Evolutionary conservation across 2,113 vertebrate species (phyloP).

Genomic region (Picathartes gymnocephalus): DNA sequence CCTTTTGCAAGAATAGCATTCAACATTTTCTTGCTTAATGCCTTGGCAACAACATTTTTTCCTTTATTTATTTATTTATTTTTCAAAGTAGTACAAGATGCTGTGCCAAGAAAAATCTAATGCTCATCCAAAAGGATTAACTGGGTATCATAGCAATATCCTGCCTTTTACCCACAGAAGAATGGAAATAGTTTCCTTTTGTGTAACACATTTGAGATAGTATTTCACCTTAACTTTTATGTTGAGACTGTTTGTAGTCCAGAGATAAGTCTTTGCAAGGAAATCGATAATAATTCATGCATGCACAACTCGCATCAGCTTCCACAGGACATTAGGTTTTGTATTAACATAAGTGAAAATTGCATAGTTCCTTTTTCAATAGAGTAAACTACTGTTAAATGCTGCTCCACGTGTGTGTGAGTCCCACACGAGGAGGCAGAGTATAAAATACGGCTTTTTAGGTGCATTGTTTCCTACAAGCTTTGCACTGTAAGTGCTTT

Average conservation of each 20-base stretch:
- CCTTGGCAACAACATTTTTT: conserved; percentile 17
- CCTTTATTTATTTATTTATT: background rate
- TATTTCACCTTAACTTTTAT: conserved; percentile 58
- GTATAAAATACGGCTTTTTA: background rate
- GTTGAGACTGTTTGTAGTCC: conserved; percentile 8
- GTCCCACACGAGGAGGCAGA: background rate
- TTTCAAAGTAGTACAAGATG: background rate
- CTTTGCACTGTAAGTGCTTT: background rate
- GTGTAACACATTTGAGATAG: conserved; percentile 31
- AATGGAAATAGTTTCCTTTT: conserved; percentile 45
- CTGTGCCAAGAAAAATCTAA: conserved; percentile 46
- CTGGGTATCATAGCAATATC: conserved; percentile 33
- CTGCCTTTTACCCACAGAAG: background rate
- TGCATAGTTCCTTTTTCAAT: conserved; percentile 54
- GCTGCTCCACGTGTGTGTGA: background rate
- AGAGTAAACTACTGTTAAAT: conserved; percentile 13
- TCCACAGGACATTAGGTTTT: conserved; percentile 59
- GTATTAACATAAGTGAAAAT: conserved; percentile 55
- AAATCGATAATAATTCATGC: conserved; percentile 67
- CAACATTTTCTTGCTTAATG: conserved; percentile 20
- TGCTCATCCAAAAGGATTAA: conserved; percentile 57
- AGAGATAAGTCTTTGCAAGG: conserved; percentile 61
- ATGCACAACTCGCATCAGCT: conserved; percentile 26
- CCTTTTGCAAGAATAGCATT: conserved; percentile 1
- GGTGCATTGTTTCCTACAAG: background rate